These are phyloP conservation scores for Cygnus atratus DNA, from an alignment of 2,113 vertebrate genomes.

Conservation along the genomic window DNA sequence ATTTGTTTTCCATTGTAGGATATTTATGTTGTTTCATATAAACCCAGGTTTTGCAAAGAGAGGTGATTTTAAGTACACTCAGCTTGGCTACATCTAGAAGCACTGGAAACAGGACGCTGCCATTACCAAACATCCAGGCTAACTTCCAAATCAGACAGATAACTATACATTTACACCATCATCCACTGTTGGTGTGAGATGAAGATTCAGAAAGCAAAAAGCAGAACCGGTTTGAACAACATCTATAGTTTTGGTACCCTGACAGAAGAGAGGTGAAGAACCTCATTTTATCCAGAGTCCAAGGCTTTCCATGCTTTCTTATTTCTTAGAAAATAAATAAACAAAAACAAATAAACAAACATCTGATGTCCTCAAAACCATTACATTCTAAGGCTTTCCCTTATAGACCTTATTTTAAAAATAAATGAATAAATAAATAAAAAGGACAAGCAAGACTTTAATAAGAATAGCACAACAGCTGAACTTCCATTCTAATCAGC, in stretches of 20 bases:
- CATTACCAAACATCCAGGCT: background rate
- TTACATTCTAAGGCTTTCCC: background rate
- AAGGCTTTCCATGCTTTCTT: background rate
- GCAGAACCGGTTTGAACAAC: background rate
- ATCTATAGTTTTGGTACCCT: background rate
- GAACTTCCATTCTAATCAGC: background rate
- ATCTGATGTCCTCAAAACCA: background rate
- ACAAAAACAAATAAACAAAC: background rate
- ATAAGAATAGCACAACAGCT: background rate
- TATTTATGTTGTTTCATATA: background rate
- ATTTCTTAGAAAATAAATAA: background rate
- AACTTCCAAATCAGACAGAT: background rate
- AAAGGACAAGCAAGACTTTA: background rate
- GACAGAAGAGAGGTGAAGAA: background rate
- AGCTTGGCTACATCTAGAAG: background rate
- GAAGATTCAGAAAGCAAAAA: background rate
- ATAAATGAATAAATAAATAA: background rate
- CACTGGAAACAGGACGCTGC: background rate
- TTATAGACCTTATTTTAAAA: background rate
- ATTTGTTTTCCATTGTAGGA: background rate
- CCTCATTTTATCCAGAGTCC: background rate
- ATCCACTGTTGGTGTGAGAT: rapidly evolving
- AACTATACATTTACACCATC: background rate
- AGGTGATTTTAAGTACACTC: background rate
- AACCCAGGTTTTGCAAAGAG: background rate